A percentile compares a stretch with the other conserved stretches of the same genome.
Conservation (phyloP, 2,797 vertebrate species). For the Pantherophis alleghaniensis region DNA sequence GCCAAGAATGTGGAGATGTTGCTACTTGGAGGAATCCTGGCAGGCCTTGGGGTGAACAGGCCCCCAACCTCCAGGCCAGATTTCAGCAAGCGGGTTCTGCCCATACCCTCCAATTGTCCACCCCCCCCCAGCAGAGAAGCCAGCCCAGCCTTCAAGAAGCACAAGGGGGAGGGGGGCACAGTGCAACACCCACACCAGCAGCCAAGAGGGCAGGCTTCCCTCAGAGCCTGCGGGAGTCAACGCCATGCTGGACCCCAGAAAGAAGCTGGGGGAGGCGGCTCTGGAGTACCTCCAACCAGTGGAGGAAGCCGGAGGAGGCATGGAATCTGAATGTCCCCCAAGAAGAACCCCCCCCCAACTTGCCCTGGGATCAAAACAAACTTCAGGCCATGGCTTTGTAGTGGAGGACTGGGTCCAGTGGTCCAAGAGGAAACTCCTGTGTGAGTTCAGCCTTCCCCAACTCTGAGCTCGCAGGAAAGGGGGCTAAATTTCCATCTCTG, state of each 20-base stretch:
- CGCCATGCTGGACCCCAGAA: background rate
- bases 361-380: background rate
- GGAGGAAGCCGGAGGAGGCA: background rate
- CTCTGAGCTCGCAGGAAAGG: background rate
- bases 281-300: background rate
- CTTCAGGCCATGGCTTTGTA: background rate
- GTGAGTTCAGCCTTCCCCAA: background rate
- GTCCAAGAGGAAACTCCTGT: background rate
- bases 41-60: background rate
- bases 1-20: background rate
- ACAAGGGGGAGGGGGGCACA: background rate
- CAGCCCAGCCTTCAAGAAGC: background rate
- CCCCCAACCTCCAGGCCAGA: background rate
- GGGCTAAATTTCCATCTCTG: background rate
- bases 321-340: background rate
- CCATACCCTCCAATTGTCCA: background rate
- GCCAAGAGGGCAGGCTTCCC: background rate
- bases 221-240: background rate
- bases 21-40: background rate
- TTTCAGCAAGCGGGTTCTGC: background rate
- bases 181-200: background rate
- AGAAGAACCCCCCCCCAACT: background rate
- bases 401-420: fast-evolving
- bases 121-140: background rate
- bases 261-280: background rate